Conservation (phyloP, 2,888 invertebrate genomes). For the Sylvicola cinctus region DNA sequence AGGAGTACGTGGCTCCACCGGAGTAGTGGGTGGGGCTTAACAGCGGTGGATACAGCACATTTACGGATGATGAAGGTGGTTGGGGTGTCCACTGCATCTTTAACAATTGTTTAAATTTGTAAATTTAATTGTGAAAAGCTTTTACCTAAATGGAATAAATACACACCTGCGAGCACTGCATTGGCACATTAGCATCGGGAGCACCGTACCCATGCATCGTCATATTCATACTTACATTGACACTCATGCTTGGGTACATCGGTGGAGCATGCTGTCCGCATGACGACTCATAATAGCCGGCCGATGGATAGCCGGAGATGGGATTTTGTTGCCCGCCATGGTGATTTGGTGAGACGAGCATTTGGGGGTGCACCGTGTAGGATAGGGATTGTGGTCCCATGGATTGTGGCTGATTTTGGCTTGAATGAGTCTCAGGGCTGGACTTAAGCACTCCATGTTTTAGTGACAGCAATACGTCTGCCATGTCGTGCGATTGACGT, state of each 20-base stretch:
- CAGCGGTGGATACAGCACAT: constrained; percentile 42
- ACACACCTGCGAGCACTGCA: constrained; percentile 44
- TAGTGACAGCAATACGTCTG: constrained; percentile 71
- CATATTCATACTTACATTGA: constrained; percentile 92
- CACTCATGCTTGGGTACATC: constrained; percentile 83
- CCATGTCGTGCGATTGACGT: constrained; percentile 48
- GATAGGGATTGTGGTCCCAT: constrained; percentile 27
- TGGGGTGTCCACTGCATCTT: constrained; percentile 61
- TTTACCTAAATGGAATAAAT: no score
- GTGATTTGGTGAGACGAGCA: constrained; percentile 36
- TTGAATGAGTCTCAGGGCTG: constrained; percentile 29
- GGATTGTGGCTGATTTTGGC: constrained; percentile 26
- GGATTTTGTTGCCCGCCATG: constrained; percentile 12
- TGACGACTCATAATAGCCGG: constrained; percentile 19
- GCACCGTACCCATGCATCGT: constrained; percentile 63
- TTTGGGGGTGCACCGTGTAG: constrained; percentile 35
- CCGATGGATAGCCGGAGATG: constrained; percentile 7
- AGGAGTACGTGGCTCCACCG: constrained; percentile 55
- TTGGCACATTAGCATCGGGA: constrained; percentile 20
- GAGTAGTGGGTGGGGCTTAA: constrained; percentile 44
- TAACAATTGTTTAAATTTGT: no score
- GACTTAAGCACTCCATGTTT: constrained; percentile 78
- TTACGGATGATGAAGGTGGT: constrained; percentile 34
- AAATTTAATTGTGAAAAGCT: neutral
- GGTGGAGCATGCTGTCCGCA: constrained; percentile 22